Percentiles rank a stretch among this genome's conserved stretches.
Evolutionary conservation across 2,797 vertebrate species (phyloP).

Genomic region (Gobionotothen gibberifrons): DNA sequence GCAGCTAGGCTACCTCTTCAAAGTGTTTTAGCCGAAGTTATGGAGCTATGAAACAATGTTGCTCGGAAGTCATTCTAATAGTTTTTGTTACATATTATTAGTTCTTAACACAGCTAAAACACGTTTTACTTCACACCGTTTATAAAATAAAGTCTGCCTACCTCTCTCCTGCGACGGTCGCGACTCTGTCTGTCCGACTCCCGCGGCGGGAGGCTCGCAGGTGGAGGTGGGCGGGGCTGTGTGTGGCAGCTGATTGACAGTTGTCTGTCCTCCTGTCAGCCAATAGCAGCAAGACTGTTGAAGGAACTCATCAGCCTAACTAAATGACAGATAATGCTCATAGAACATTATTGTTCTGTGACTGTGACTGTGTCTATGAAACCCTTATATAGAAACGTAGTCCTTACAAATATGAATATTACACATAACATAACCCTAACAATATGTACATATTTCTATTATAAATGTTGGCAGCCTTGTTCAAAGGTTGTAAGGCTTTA

Average conservation of each 20-base stretch:
- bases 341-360: too few species aligned
- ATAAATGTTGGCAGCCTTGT: too few species aligned
- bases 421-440: too few species aligned
- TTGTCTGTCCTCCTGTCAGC: slow-evolving; percentile 5
- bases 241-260: slow-evolving; percentile 32
- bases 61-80: neutral
- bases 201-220: neutral
- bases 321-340: too few species aligned
- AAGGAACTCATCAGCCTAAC: too few species aligned
- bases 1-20: neutral
- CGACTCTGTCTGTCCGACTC: neutral
- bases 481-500: too few species aligned
- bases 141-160: neutral
- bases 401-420: too few species aligned
- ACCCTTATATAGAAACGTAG: too few species aligned
- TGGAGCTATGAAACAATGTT: too few species aligned
- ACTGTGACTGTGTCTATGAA: too few species aligned
- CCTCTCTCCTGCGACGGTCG: neutral
- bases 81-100: too few species aligned
- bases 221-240: slow-evolving; percentile 41
- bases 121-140: neutral
- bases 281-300: slow-evolving; percentile 22
- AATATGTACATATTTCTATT: too few species aligned
- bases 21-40: neutral
- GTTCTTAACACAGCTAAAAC: neutral